Percentiles rank a stretch among this genome's conserved stretches.
Conservation (phyloP, 2,113 vertebrate species). For the Corapipo altera region DNA sequence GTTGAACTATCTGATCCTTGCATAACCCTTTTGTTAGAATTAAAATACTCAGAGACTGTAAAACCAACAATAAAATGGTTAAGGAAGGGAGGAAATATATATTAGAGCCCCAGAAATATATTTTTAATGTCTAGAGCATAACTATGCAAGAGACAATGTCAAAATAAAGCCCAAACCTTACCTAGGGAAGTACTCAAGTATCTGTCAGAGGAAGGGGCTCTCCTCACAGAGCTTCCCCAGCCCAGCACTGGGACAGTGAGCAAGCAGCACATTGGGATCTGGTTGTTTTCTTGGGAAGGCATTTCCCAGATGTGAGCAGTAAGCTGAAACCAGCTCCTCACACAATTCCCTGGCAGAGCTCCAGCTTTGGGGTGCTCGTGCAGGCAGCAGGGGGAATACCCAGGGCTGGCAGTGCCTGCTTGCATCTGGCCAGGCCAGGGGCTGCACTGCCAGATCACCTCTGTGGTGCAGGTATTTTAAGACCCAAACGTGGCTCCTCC, state of each 20-base stretch:
- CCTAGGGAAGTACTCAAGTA: background rate
- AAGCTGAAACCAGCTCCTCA: background rate
- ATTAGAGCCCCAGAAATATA: background rate
- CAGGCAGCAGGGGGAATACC: background rate
- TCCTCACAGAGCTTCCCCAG: background rate
- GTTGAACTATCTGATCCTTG: background rate
- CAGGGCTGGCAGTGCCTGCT: rapidly evolving
- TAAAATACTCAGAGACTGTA: background rate
- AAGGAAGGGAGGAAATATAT: background rate
- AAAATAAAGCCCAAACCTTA: background rate
- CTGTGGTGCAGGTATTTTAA: background rate
- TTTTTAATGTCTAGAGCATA: background rate
- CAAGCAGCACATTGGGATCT: background rate
- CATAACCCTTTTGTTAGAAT: background rate
- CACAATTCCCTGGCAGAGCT: background rate
- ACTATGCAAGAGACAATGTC: background rate
- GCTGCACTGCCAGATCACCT: background rate
- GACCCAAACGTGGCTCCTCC: background rate
- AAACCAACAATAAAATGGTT: background rate
- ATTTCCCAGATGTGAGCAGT: background rate
- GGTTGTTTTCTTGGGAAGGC: background rate
- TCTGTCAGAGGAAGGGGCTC: background rate
- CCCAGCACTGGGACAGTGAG: background rate
- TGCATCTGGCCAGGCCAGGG: rapidly evolving
- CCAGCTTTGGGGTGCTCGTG: background rate